Base-by-base conservation (phyloP, 2,113 vertebrate genomes). In the Leucopsar rothschildi region DNA sequence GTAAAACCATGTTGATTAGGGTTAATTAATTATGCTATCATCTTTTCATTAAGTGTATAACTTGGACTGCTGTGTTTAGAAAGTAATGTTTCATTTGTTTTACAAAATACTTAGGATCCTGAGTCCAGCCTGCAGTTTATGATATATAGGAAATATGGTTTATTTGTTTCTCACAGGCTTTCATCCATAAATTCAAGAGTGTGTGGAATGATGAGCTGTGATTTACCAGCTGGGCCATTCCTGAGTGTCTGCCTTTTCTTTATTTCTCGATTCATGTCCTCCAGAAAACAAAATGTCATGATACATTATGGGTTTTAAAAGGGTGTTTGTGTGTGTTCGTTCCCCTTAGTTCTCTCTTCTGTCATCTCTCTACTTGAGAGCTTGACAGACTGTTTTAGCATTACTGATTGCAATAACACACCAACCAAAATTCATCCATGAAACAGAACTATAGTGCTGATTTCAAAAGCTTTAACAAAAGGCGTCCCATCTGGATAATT, bases 391-490 rank as follows among this genome's bases (percentile, higher is more conserved):
- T 92, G 75, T 93, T 95, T 96, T 93, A 96, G 44, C 82, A 94
- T 96, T 96, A 90, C 85, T 92, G 82, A 95, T 94, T 95, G 76
- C 90, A 93, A 64, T 94, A 94, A 92, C 71, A 94, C 63, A 92
- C 85, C 71, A 56, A 82, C 63, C 63, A 92, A 93, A 96, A 93
- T 88, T 66, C 82, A 68, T 83, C 93, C 72, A 70, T 81, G 83
- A 87, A 95, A 79, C 70, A 87, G 61, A 93, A 88, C 72, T 92
- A 44, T 33, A 91, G 65, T 61, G 29, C 86, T 92, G 79, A 93
- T 96, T 96, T 95, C 87, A 93, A 93, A 89, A 94, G 79, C 90
- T 90, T 86, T 95, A 93, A 93, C 84, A 93, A 95, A 94, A 96
- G 44, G 21, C 31, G 0, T 77, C 92, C 93, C 92, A 95, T 96